Evolutionary conservation across 2,797 vertebrate genomes (phyloP), one percentile per base, ranked within the genome.

Genomic region (Microctenopoma lineatum): DNA sequence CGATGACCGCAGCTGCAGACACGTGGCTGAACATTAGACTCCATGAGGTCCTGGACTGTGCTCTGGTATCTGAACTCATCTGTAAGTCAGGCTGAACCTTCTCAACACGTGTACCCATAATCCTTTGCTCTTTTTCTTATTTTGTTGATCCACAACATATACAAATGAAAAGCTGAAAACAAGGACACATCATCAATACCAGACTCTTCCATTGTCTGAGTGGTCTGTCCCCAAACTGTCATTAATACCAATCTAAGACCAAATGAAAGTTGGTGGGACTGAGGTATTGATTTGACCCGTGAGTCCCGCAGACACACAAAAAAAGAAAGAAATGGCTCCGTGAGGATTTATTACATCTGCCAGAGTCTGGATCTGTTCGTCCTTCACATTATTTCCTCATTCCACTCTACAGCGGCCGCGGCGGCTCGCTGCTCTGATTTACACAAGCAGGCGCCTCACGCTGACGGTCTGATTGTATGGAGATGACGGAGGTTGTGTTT

Each of bases 341-440:
- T 16, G 70, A 70, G 72, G 79, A 84, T 81, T 87, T 73, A 77
- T 81, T 68, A 63, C 64, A 32, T 54, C 79, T 66, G 73, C 62
- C 74, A 66, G 47, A 15, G 42, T 6, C 42, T 12, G 55, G 16
- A 64, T 64, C 59, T 59, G 14, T 66, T 75, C 11, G 77, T 70
- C 83, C 83, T 82, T 82, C 79, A 76, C 52, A 3, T 66, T 32
- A 27, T 47, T 55, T 66, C 50, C 59, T 70, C 29, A 42, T 65
- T 54, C 21, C 66, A 70, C 50, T 51, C 46, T 51, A 4, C 53
- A 34, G 70, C 29, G 3, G n/a, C 46, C 4, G 27, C 38, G 3
- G 50, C 52, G 26, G 55, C 50, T 52, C 61, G 63, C 34, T 64
- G 60, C 57, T 72, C n/a, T 75, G 64, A 80, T 83, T 80, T 69